These are phyloP conservation scores for Montipora capitata DNA, from an alignment of 92 coral and sea anemone genomes.

Conservation along the genomic window DNA sequence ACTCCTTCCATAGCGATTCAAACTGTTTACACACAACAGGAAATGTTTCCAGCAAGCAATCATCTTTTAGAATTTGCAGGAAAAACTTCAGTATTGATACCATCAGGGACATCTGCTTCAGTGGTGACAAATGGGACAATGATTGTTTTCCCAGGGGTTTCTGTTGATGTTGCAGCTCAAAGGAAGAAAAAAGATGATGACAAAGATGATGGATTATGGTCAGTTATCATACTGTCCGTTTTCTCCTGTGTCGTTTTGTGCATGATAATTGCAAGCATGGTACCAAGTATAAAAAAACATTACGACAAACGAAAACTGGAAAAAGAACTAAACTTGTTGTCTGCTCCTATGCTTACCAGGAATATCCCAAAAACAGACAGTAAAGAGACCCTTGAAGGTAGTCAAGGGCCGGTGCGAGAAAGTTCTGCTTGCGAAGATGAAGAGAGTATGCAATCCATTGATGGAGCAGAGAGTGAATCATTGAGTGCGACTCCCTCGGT, in stretches of 20 bases:
- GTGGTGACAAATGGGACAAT: constrained; percentile 18
- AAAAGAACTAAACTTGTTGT: constrained; percentile 30
- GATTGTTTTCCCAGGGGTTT: neutral
- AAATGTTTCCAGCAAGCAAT: constrained; percentile 14
- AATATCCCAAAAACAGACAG: constrained; percentile 41
- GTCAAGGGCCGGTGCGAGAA: constrained; percentile 39
- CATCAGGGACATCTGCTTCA: neutral
- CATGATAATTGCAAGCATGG: constrained; percentile 81
- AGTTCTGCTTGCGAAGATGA: constrained; percentile 47
- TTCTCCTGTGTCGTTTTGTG: constrained; percentile 83
- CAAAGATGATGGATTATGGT: constrained; percentile 73
- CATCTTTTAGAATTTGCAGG: neutral
- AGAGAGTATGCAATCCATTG: neutral
- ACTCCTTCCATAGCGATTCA: constrained; percentile 31
- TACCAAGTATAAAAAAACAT: constrained; percentile 80
- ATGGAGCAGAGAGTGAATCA: neutral
- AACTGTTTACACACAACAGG: constrained; percentile 9
- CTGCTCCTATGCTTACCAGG: neutral
- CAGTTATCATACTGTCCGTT: constrained; percentile 81
- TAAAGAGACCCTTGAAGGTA: constrained; percentile 48
- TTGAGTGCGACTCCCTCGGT: constrained; percentile 15
- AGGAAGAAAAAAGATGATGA: constrained; percentile 10
- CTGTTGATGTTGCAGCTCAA: constrained; percentile 22
- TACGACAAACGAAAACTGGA: constrained; percentile 72
- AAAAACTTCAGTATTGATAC: neutral